phyloP scores from a whole-genome alignment of 92 coral and sea anemone species.

The Epizoanthus stellaris region DNA sequence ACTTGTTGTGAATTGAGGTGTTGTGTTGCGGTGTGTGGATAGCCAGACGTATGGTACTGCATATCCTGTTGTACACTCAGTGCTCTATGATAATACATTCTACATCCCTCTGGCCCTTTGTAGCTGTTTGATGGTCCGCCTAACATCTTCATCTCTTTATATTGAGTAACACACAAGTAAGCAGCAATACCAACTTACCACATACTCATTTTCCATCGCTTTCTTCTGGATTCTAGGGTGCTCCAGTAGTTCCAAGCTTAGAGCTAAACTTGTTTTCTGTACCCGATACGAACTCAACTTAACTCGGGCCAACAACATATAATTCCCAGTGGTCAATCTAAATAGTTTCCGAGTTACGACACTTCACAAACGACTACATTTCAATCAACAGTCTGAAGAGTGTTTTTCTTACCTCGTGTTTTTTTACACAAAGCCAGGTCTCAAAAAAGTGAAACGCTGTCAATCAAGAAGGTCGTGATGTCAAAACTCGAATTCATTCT shows the following conservation, averaged over 20 bases:
- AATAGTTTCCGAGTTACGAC: conserved; percentile 42
- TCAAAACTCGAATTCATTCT: conserved; percentile 46
- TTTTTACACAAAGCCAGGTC: conserved; percentile 29
- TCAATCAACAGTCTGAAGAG: conserved; percentile 27
- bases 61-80: too few relatives aligned
- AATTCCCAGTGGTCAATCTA: conserved; percentile 32
- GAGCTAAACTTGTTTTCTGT: background rate
- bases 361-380: conserved; percentile 27
- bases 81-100: too few relatives aligned
- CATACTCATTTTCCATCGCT: conserved; percentile 29
- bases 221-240: background rate
- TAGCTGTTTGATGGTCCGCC: too few relatives aligned
- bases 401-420: conserved; percentile 11
- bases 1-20: too few relatives aligned
- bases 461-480: conserved; percentile 43
- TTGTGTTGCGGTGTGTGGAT: too few relatives aligned
- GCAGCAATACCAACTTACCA: conserved; percentile 8
- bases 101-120: too few relatives aligned
- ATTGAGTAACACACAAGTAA: background rate
- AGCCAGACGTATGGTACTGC: too few relatives aligned
- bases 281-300: background rate
- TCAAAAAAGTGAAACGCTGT: conserved; percentile 8
- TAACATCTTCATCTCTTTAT: background rate
- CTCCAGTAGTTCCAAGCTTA: background rate
- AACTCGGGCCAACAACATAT: background rate